phyloP scores from a whole-genome alignment of 2,888 invertebrate genomes.

The Corythucha ciliata region DNA sequence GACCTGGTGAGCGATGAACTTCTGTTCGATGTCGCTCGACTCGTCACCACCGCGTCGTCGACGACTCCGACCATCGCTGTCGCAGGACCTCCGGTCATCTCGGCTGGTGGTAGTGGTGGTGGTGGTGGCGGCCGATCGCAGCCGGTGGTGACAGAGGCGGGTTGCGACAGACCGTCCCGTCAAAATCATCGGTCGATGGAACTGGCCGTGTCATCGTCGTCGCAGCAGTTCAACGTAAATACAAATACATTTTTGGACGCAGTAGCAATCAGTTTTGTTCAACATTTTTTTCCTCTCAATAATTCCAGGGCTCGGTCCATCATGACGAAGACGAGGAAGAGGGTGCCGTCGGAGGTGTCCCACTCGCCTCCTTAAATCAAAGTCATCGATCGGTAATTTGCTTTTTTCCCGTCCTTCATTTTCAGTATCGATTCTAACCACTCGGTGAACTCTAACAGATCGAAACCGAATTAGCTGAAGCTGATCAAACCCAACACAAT shows the following conservation, averaged over 20 bases:
- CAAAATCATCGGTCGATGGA: too few species aligned
- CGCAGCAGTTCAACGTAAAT: too few species aligned
- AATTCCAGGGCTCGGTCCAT: neutral
- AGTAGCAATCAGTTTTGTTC: too few species aligned
- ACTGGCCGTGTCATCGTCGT: too few species aligned
- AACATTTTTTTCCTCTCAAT: too few species aligned
- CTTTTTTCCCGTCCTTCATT: neutral
- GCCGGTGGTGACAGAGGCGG: too few species aligned
- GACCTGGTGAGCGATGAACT: constrained; percentile 21
- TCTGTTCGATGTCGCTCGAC: constrained; percentile 21
- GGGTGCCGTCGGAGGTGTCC: constrained; percentile 29
- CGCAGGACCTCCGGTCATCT: too few species aligned
- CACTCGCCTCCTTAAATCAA: constrained; percentile 14
- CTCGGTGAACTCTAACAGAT: constrained; percentile 18
- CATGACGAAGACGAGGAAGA: constrained; percentile 27
- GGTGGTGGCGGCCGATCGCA: too few species aligned
- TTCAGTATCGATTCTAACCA: neutral
- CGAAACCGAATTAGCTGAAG: constrained; percentile 30
- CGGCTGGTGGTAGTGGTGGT: too few species aligned
- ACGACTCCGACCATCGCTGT: too few species aligned
- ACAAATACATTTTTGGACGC: too few species aligned
- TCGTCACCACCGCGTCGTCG: constrained; percentile 14
- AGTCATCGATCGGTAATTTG: constrained; percentile 1
- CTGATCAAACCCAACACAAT: constrained; percentile 29
- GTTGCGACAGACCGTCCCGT: too few species aligned